Evolutionary conservation across 2,888 invertebrate genomes (phyloP), one percentile per base, ranked within the genome.

Genomic region (Fragum sueziense): DNA sequence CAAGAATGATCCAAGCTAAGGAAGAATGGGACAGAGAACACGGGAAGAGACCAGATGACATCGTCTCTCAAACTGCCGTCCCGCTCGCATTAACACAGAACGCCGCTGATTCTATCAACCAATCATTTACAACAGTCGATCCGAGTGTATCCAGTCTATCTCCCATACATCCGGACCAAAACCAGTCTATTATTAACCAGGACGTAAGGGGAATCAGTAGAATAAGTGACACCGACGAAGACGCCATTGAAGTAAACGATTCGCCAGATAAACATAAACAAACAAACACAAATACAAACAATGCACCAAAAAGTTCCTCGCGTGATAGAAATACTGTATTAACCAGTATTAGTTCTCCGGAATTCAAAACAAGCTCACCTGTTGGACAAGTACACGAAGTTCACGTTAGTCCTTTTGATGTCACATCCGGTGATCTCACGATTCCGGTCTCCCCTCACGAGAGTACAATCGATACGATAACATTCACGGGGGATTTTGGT

Each of bases 1-100:
- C 71, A 29, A 37, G 71, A 31, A 71, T 71, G 71, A 71, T 71
- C 3, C 52, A 37, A 14, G 71, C 62, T 9, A 71, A 71, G 20
- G 34, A 51, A 47, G 61, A 61, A 17, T 71, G 61, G 59, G 71
- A 71, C 51, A 71, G 14, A 65, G 41, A 65, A 25, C 65, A 65
- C n/a, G 31, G 22, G 1, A 31, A 69, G 31, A 20, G 17, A 22
- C 65, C 65, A 51, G 69, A 52, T 31, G 69, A 69, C 14, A 69
- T 69, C 1, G 65, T 65, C 1, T 33, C 69, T 14, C 0, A 31
- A 3, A 69, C 69, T 9, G 69, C 69, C 29, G 52, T 69, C 0
- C 69, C 69, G 20, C 22, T 69, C 20, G 37, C 65, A 25, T 41
- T 65, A 6, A 41, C 65, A 1, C 20, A 65, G 27, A 25, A 65